These are phyloP conservation scores for Cryptops parisi DNA, from an alignment of 2,888 invertebrate genomes.

Conservation along the genomic window DNA sequence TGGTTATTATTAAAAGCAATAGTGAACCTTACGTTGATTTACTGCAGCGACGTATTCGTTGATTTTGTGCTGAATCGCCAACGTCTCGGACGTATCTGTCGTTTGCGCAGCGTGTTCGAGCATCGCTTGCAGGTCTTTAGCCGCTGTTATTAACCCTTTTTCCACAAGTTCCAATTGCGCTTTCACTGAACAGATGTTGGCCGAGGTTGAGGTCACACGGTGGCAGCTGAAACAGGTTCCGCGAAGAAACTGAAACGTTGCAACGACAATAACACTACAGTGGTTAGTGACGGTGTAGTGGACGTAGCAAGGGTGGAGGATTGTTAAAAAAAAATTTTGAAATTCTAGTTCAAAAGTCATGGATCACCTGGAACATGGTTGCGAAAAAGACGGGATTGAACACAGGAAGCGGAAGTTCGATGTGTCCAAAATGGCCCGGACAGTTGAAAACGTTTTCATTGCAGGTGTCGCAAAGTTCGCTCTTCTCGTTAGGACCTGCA, in stretches of 20 bases:
- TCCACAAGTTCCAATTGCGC: slow-evolving; percentile 57
- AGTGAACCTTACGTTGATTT: no score
- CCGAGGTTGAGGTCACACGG: slow-evolving; percentile 23
- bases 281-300: no score
- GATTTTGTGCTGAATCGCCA: no score
- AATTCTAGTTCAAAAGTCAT: background rate
- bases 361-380: slow-evolving; percentile 47
- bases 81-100: no score
- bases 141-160: slow-evolving; percentile 54
- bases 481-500: slow-evolving; percentile 36
- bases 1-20: no score
- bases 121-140: no score
- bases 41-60: no score
- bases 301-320: no score
- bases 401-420: slow-evolving; percentile 72
- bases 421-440: slow-evolving; percentile 89
- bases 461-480: slow-evolving; percentile 69
- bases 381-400: slow-evolving; percentile 81
- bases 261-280: slow-evolving; percentile 9
- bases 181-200: slow-evolving; percentile 38
- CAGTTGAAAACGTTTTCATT: slow-evolving; percentile 49
- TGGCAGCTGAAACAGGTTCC: slow-evolving; percentile 36
- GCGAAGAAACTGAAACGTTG: slow-evolving; percentile 31
- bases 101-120: no score
- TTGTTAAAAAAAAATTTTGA: background rate